Conservation (phyloP, 2,888 invertebrate genomes). For the Himalopsyche kuldschensis region DNA sequence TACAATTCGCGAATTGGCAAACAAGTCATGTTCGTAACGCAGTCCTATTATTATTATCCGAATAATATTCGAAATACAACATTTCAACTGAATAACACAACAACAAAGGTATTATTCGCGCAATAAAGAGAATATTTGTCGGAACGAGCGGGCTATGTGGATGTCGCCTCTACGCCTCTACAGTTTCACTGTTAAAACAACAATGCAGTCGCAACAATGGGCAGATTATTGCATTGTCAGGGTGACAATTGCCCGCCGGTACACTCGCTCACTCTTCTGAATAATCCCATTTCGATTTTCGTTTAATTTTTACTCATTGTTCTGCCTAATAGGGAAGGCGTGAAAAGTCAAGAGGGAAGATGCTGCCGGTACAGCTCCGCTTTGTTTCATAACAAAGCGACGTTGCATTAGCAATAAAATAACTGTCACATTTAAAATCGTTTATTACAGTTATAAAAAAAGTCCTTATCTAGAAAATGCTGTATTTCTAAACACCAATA, state of each 20-base stretch:
- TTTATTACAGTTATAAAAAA: too few species aligned
- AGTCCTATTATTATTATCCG: constrained; percentile 39
- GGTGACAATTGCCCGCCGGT: constrained; percentile 52
- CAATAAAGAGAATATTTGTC: constrained; percentile 36
- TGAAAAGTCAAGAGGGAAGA: constrained; percentile 37
- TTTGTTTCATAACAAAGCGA: not conserved
- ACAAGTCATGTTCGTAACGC: constrained; percentile 39
- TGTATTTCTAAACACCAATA: too few species aligned
- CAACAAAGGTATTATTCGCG: constrained; percentile 40
- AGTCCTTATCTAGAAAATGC: too few species aligned
- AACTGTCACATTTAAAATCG: not conserved
- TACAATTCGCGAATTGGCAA: constrained; percentile 26
- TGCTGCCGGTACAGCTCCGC: not conserved
- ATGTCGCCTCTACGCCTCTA: constrained; percentile 21
- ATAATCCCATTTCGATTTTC: constrained; percentile 38
- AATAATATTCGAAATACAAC: constrained; percentile 39
- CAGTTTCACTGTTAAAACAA: constrained; percentile 57
- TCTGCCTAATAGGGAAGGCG: constrained; percentile 30
- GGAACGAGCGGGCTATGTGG: constrained; percentile 23
- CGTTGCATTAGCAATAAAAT: not conserved
- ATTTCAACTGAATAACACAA: constrained; percentile 40
- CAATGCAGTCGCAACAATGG: constrained; percentile 57
- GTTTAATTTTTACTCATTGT: constrained; percentile 36
- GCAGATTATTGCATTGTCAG: constrained; percentile 62
- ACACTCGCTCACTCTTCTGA: constrained; percentile 42